phyloP scores from a whole-genome alignment of 2,888 invertebrate species.

The Sipha maydis region DNA sequence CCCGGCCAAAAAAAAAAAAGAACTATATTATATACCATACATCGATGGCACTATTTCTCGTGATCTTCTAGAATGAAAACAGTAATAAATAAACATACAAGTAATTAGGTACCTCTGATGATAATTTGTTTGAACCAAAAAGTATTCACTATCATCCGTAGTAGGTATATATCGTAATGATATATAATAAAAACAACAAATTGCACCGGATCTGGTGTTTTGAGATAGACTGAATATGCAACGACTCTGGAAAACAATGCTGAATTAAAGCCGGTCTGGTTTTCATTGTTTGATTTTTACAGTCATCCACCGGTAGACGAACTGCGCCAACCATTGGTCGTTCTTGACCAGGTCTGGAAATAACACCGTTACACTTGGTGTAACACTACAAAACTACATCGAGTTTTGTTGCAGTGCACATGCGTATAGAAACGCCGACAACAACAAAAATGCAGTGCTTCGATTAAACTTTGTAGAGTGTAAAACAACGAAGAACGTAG shows the following conservation, averaged over 20 bases:
- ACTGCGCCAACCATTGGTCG: neutral
- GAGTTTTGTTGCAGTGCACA: neutral
- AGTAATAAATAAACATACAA: neutral
- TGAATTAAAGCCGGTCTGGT: conserved; percentile 43
- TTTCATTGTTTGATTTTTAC: conserved; percentile 55
- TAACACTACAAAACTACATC: conserved; percentile 7
- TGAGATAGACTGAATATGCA: neutral
- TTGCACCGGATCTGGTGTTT: neutral
- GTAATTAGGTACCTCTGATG: neutral
- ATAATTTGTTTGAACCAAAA: neutral
- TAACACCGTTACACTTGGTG: conserved; percentile 45
- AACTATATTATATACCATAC: neutral
- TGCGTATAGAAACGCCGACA: neutral
- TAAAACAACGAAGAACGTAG: neutral
- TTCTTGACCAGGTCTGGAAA: neutral
- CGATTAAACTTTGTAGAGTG: neutral
- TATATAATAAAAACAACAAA: neutral
- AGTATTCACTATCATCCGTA: neutral
- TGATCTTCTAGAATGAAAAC: neutral
- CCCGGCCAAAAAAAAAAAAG: conserved; percentile 34
- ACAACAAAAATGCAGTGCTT: neutral
- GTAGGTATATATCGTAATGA: neutral
- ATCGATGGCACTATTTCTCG: neutral
- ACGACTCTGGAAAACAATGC: conserved; percentile 41
- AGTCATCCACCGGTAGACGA: neutral